Percentiles rank a stretch among this genome's conserved stretches.
These are phyloP conservation scores for Delia radicum DNA, from an alignment of 1,140 invertebrate genomes.

Conservation along the genomic window DNA sequence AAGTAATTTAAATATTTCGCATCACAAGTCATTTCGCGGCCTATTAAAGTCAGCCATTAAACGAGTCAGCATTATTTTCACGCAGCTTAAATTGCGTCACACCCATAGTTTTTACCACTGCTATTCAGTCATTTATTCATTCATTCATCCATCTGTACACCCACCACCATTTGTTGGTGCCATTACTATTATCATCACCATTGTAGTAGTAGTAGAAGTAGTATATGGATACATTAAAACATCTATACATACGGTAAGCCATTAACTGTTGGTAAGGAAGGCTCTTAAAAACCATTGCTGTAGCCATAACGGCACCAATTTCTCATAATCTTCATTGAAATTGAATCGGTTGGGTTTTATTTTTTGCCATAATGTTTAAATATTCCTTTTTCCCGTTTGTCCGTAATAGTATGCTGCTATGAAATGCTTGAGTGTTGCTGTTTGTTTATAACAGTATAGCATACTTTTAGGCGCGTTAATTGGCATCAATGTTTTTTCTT, in stretches of 20 bases:
- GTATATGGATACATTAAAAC: slow-evolving; percentile 7
- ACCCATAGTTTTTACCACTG: slow-evolving; percentile 15
- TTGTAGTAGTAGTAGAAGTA: too few relatives aligned
- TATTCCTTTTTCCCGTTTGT: too few relatives aligned
- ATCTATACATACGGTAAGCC: not conserved
- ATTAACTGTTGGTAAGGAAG: slow-evolving; percentile 3
- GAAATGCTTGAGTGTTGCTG: too few relatives aligned
- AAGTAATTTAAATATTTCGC: slow-evolving; percentile 25
- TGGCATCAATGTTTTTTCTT: slow-evolving; percentile 28
- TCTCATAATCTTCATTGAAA: slow-evolving; percentile 23
- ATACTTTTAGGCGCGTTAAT: slow-evolving; percentile 28
- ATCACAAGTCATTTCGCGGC: slow-evolving; percentile 29
- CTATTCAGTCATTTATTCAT: too few relatives aligned
- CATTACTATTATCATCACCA: not conserved
- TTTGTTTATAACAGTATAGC: not conserved
- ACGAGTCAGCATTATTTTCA: slow-evolving; percentile 23
- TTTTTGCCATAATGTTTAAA: not conserved
- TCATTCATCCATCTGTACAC: not conserved
- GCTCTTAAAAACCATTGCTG: slow-evolving; percentile 19
- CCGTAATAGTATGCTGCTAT: too few relatives aligned
- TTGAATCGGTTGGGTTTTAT: slow-evolving; percentile 19
- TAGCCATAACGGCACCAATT: slow-evolving; percentile 23
- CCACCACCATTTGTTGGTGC: not conserved
- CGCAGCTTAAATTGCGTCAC: slow-evolving; percentile 22
- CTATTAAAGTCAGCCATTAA: slow-evolving; percentile 30